phyloP scores from a whole-genome alignment of 2,888 invertebrate species.

The Drosophila kuntzei region DNA sequence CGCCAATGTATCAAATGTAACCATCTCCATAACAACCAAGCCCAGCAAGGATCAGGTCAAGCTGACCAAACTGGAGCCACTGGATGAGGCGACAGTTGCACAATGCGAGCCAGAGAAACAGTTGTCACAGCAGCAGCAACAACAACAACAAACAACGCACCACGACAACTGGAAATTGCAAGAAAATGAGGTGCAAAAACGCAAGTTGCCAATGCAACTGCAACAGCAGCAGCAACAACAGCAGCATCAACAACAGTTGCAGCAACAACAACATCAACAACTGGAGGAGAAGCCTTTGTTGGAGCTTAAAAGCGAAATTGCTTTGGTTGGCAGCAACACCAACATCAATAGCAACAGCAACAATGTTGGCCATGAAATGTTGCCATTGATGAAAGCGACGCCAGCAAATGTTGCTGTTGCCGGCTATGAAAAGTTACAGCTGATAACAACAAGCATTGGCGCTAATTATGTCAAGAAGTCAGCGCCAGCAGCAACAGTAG shows the following conservation, averaged over 20 bases:
- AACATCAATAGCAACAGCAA: slow-evolving; percentile 46
- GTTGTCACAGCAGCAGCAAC: slow-evolving; percentile 21
- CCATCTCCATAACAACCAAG: slow-evolving; percentile 76
- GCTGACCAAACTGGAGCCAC: slow-evolving; percentile 36
- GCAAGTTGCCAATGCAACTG: slow-evolving; percentile 44
- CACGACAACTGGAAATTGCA: slow-evolving; percentile 58
- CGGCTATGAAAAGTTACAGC: slow-evolving; percentile 49
- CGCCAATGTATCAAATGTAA: slow-evolving; percentile 64
- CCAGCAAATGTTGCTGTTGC: slow-evolving; percentile 20
- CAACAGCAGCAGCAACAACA: slow-evolving; percentile 35
- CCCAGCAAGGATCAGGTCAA: slow-evolving; percentile 49
- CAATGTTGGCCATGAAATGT: slow-evolving; percentile 43
- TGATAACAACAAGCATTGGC: slow-evolving; percentile 36
- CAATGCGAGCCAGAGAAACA: slow-evolving; percentile 51
- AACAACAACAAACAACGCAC: slow-evolving; percentile 30
- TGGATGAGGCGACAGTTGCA: slow-evolving; percentile 22
- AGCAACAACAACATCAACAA: slow-evolving; percentile 42
- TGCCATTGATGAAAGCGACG: slow-evolving; percentile 34
- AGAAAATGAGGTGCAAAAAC: slow-evolving; percentile 49
- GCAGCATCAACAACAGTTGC: slow-evolving; percentile 24
- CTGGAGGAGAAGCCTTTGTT: slow-evolving; percentile 40
- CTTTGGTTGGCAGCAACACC: slow-evolving; percentile 19
- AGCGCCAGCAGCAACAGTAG: slow-evolving; percentile 10
- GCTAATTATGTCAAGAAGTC: slow-evolving; percentile 44
- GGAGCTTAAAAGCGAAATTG: slow-evolving; percentile 44